Conservation (phyloP, 1,140 invertebrate genomes). For the Leptonema lineaticorne region DNA sequence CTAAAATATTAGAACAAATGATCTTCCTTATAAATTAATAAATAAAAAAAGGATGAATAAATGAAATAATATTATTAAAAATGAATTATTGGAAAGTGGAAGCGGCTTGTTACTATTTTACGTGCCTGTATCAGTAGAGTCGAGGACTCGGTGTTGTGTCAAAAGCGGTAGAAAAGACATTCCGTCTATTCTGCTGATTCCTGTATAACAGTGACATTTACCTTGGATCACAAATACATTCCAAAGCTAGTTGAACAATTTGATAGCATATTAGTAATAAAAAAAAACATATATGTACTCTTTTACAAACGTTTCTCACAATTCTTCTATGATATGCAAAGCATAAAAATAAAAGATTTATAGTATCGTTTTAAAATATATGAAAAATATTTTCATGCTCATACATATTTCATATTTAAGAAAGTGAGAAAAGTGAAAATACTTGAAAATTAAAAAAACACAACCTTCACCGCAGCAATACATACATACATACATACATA, state of each 20-base stretch:
- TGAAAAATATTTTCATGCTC: no score
- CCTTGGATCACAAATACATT: slow-evolving; percentile 38
- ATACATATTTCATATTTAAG: no score
- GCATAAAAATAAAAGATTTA: neutral
- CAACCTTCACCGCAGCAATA: slow-evolving; percentile 16
- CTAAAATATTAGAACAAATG: no score
- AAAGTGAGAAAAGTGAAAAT: no score
- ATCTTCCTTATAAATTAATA: no score
- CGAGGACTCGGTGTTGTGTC: slow-evolving; percentile 40
- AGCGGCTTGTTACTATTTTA: slow-evolving; percentile 38
- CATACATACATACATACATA: no score
- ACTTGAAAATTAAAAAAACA: no score
- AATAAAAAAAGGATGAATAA: no score
- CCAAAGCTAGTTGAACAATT: slow-evolving; percentile 25
- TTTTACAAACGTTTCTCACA: slow-evolving; percentile 1
- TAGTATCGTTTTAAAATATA: neutral
- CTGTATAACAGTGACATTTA: slow-evolving; percentile 40
- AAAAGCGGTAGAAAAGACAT: slow-evolving; percentile 38
- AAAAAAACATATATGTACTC: slow-evolving; percentile 26
- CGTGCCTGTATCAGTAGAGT: slow-evolving; percentile 41
- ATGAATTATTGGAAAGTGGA: no score
- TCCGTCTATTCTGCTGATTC: slow-evolving; percentile 40
- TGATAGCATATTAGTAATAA: slow-evolving; percentile 28
- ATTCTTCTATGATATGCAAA: neutral
- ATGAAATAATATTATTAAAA: no score